These are phyloP conservation scores for Drosophila nigricruria DNA, from an alignment of 2,888 invertebrate species.

Conservation along the genomic window DNA sequence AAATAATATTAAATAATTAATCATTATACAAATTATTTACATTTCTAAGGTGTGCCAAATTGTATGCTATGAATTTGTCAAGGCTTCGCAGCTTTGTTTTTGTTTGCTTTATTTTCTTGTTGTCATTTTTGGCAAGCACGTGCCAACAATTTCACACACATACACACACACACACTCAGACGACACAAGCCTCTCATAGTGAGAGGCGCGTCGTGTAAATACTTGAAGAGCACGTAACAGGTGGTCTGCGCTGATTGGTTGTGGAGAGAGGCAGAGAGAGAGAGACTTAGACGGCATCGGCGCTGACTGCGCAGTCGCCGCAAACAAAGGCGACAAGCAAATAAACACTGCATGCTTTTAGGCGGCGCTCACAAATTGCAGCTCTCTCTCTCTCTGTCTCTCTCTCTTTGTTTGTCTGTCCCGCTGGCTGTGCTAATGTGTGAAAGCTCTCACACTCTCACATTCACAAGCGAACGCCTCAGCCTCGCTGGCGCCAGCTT, in stretches of 20 bases:
- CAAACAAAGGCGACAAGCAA: conserved; percentile 40
- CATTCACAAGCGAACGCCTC: conserved; percentile 36
- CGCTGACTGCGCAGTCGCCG: conserved; percentile 60
- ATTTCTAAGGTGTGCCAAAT: not conserved
- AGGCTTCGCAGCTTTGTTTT: not conserved
- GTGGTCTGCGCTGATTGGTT: conserved; percentile 28
- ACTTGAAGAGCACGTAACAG: conserved; percentile 53
- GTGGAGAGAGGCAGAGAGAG: conserved; percentile 17
- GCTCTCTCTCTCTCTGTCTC: not conserved
- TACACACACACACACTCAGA: not conserved
- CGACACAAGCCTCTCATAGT: conserved; percentile 5
- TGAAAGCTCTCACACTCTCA: conserved; percentile 61
- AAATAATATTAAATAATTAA: not conserved
- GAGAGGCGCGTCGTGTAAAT: conserved; percentile 39
- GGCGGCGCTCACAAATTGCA: conserved; percentile 55
- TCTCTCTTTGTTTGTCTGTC: not conserved
- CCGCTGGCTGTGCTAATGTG: conserved; percentile 40
- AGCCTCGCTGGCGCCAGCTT: conserved; percentile 41
- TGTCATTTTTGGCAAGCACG: conserved; percentile 40
- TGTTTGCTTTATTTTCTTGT: conserved; percentile 20
- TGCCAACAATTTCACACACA: conserved; percentile 30
- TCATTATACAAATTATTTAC: not conserved
- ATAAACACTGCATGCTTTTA: conserved; percentile 71
- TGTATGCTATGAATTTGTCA: conserved; percentile 12
- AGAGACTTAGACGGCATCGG: conserved; percentile 18